Evolutionary conservation across 2,797 vertebrate species (phyloP).

Genomic region (Macroramphosus scolopax): DNA sequence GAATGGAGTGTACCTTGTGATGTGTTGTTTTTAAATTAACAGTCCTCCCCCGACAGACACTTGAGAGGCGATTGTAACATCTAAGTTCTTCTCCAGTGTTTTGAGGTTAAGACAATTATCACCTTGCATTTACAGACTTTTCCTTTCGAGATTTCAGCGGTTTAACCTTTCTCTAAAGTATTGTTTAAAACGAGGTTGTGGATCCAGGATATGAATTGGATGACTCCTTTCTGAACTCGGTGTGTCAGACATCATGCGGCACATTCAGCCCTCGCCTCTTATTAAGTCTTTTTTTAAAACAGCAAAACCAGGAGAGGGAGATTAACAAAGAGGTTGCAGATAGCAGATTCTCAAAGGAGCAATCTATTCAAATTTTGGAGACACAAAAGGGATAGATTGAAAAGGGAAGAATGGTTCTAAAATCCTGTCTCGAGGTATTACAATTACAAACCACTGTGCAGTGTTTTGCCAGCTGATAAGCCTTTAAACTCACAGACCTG

Average conservation of each 20-base stretch:
- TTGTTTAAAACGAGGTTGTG: not conserved
- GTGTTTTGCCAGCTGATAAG: not conserved
- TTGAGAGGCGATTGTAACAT: slow-evolving; percentile 4
- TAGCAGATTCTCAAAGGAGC: slow-evolving; percentile 4
- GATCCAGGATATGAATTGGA: slow-evolving; percentile 6
- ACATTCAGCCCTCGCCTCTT: not conserved
- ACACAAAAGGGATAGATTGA: not conserved
- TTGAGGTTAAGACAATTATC: slow-evolving; percentile 19
- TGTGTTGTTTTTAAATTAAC: slow-evolving; percentile 26
- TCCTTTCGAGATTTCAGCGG: slow-evolving; percentile 18
- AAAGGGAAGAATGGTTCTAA: not conserved
- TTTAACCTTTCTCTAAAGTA: slow-evolving; percentile 12
- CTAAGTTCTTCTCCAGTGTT: slow-evolving; percentile 16
- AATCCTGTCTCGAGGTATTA: not conserved
- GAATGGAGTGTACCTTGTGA: slow-evolving; percentile 9
- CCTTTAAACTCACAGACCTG: not conserved
- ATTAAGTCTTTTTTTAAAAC: slow-evolving; percentile 3
- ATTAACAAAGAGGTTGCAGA: slow-evolving; percentile 1
- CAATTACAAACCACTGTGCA: not conserved
- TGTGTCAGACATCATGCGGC: too few species aligned
- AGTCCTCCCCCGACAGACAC: slow-evolving; percentile 13
- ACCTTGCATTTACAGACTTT: slow-evolving; percentile 4
- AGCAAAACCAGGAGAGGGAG: not conserved
- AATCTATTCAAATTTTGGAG: not conserved
- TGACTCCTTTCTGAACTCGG: slow-evolving; percentile 3